Conservation (phyloP, 2,888 invertebrate genomes). For the Lithophane ornitopus region DNA sequence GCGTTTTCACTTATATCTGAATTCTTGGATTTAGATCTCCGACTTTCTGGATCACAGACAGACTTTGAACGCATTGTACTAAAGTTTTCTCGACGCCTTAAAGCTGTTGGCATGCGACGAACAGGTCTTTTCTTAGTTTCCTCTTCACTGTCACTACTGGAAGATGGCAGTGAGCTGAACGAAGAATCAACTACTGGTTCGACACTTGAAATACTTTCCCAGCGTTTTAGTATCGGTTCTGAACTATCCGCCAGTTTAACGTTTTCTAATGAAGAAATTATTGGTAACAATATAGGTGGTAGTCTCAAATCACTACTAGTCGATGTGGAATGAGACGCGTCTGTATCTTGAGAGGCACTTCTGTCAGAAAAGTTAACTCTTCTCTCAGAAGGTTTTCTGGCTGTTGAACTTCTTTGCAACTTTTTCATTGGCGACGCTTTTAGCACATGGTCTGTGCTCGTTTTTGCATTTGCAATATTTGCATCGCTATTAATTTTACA, state of each 20-base stretch:
- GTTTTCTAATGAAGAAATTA: constrained; percentile 92
- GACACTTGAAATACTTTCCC: constrained; percentile 93
- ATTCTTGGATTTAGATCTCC: constrained; percentile 78
- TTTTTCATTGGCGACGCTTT: constrained; percentile 78
- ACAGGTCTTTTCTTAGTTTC: constrained; percentile 81
- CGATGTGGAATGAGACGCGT: constrained; percentile 91
- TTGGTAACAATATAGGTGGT: constrained; percentile 93
- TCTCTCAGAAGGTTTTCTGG: constrained; percentile 85
- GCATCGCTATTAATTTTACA: constrained; percentile 78
- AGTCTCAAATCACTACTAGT: constrained; percentile 92
- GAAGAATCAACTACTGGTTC: constrained; percentile 93
- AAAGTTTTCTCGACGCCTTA: constrained; percentile 84
- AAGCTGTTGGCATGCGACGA: constrained; percentile 84
- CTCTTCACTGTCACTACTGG: constrained; percentile 88
- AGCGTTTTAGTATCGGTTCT: constrained; percentile 87
- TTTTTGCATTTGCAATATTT: constrained; percentile 72
- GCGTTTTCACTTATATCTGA: constrained; percentile 85
- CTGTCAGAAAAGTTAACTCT: constrained; percentile 89
- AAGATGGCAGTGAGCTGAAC: constrained; percentile 90
- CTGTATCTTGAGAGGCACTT: constrained; percentile 91
- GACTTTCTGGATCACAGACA: constrained; percentile 87
- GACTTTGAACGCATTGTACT: constrained; percentile 86
- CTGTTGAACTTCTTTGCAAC: constrained; percentile 87
- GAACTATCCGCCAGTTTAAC: constrained; percentile 83
- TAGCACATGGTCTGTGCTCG: constrained; percentile 67